Base-by-base conservation (phyloP, 2,113 vertebrate genomes). In the Oryzias javanicus region DNA sequence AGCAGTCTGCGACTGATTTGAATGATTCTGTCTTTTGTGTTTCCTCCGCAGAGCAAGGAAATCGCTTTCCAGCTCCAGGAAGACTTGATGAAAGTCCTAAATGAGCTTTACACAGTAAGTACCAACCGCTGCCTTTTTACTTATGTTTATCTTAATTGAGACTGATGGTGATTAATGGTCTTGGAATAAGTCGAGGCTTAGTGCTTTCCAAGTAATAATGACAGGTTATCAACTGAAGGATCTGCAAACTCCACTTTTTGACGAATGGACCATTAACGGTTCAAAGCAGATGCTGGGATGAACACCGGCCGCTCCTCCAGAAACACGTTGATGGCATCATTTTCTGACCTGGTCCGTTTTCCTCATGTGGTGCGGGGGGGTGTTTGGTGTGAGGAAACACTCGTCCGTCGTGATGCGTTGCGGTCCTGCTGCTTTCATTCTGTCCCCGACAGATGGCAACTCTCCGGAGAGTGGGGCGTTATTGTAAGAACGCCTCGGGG, bases 61-160 rank as follows among this genome's bases (percentile, higher is more conserved):
- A 97, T 98, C 78, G 94, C 95, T 6, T 98, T 97, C 89, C 96
- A 98, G 75, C 94, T 98, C 72, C 96, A 98, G 79, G 97, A 99
- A 86, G 97, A 99, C 90, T 92, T 99, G 86, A 98, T 99, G 96
- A 99, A 97, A 92, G 96, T 98, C 81, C 94, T 99, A 65, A 98
- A 97, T 13, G 97, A 99, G 89, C 93, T 98, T 20, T 98, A 98
- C 88, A 98, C 97, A 74, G 97, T 99, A 92, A 97, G 96, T 90
- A 77, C 12, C 49, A 55, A 76, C 25, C 55, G 74, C 49, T 71
- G 13, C 2, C 16, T 61, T 25, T 42, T 25, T 15, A 61, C 61
- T 61, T 49, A 73, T 78, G 48, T 48, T 65, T 16, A 50, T 63
- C 14, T 61, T 24, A 55, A 17, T 29, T 61, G 56, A 53, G 48